Evolutionary conservation across 2,888 invertebrate genomes (phyloP), one percentile per base, ranked within the genome.

Genomic region (Gari tellinella): DNA sequence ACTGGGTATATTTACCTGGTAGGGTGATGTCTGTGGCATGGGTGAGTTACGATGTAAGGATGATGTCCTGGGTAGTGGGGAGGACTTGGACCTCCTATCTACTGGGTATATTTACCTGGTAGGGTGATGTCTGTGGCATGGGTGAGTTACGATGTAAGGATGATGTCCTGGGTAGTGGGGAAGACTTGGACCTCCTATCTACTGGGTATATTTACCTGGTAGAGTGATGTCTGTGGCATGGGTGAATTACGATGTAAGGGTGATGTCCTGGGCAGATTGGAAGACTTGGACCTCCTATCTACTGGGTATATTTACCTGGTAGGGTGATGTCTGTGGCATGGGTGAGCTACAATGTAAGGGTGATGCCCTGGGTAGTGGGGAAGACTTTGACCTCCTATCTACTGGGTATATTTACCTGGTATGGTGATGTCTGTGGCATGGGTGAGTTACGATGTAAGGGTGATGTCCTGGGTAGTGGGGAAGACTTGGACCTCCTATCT

Each of bases 31-130:
- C 31, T 45, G 23, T 26, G 57, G 26, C 31, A 43, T 45, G 12
- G 78, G 68, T 19, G 77, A 79, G 14, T 76, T 63, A 31, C 76
- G 62, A 43, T 66, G 66, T 23, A 79, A 56, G 10, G 68, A 70
- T n/a, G 66, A 72, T 31, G 69, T 74, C 41, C 68, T 53, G 7
- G 68, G 77, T 21, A 72, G 57, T n/a, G 64, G 78, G n/a, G 78
- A 77, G 25, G 72, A 75, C 46, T 72, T 70, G 10, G 70, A 41
- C 17, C 53, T 46, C 26, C 65, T 64, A 5, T 72, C 72, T 49
- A 46, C 40, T 3, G 55, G n/a, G 14, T 40, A 51, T n/a, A 70
- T 31, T 4, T 31, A 31, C 31, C 31, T 31, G 31, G 10, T 31
- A 31, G 8, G 57, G 31, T 3, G 43, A 43, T 43, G 45, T n/a